Conservation (phyloP, 2,797 vertebrate genomes). For the Chloroceryle inda region DNA sequence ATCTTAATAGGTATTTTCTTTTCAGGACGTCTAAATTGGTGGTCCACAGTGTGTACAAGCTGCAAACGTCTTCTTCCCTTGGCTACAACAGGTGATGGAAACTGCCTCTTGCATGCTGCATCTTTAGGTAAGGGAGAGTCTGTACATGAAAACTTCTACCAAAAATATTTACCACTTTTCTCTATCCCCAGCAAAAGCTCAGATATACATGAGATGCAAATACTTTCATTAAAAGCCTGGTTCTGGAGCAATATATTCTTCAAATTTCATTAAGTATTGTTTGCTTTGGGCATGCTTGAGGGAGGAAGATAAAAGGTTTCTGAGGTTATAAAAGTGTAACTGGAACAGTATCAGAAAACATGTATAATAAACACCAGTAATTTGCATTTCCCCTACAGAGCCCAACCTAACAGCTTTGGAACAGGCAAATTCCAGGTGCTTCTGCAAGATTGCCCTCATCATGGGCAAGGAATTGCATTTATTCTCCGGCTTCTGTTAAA, state of each 20-base stretch:
- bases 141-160: neutral
- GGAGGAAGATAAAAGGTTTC: neutral
- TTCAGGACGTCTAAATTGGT: constrained; percentile 98
- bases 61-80: constrained; percentile 97
- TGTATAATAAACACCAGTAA: neutral
- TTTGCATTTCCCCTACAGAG: neutral
- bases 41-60: constrained; percentile 96
- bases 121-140: constrained; percentile 88
- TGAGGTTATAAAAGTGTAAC: neutral
- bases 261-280: neutral
- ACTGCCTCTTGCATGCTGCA: constrained; percentile 97
- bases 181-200: neutral
- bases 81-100: constrained; percentile 97
- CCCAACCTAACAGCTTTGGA: neutral
- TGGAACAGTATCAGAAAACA: neutral
- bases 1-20: neutral
- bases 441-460: neutral
- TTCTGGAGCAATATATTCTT: neutral
- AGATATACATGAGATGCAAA: neutral
- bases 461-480: neutral
- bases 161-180: neutral
- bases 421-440: neutral
- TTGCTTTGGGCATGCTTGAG: neutral
- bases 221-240: neutral
- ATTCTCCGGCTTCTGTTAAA: neutral